Evolutionary conservation across 2,113 vertebrate species (phyloP).

Genomic region (Lophochroa leadbeateri): DNA sequence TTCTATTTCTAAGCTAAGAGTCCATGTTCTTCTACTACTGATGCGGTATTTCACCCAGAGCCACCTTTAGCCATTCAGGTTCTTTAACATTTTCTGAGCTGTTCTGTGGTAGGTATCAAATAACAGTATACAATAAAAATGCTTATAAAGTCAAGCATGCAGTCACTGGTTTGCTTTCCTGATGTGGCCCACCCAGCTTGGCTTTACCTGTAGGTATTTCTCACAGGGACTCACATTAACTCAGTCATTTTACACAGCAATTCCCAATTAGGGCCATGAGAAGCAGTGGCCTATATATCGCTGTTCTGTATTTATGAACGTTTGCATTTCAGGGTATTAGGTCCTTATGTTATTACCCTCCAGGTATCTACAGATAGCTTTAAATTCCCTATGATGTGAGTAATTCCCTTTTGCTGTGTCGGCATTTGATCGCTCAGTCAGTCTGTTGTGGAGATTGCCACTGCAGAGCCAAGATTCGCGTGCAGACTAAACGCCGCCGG

Average conservation of each 20-base stretch:
- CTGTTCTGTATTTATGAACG: not conserved
- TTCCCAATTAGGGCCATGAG: not conserved
- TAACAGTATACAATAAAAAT: not conserved
- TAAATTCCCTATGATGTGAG: not conserved
- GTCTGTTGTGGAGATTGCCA: accelerated
- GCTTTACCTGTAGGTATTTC: constrained; percentile 22
- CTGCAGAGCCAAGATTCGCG: not conserved
- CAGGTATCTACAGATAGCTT: not conserved
- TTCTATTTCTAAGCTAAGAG: not conserved
- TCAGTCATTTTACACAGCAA: not conserved
- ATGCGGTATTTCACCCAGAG: not conserved
- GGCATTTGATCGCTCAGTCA: accelerated
- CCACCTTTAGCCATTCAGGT: not conserved
- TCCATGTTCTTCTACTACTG: not conserved
- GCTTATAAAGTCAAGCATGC: not conserved
- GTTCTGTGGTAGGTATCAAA: not conserved
- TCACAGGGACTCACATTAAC: not conserved
- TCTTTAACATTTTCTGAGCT: not conserved
- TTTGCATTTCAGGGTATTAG: not conserved
- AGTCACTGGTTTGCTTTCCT: not conserved
- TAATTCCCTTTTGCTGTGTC: not conserved
- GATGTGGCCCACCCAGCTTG: not conserved
- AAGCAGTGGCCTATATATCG: constrained; percentile 35
- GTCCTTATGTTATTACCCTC: not conserved
- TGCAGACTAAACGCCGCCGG: accelerated